A percentile compares a stretch with the other conserved stretches of the same genome.
Conservation (phyloP, 2,888 invertebrate genomes). For the Lissocephala sabroskyi region DNA sequence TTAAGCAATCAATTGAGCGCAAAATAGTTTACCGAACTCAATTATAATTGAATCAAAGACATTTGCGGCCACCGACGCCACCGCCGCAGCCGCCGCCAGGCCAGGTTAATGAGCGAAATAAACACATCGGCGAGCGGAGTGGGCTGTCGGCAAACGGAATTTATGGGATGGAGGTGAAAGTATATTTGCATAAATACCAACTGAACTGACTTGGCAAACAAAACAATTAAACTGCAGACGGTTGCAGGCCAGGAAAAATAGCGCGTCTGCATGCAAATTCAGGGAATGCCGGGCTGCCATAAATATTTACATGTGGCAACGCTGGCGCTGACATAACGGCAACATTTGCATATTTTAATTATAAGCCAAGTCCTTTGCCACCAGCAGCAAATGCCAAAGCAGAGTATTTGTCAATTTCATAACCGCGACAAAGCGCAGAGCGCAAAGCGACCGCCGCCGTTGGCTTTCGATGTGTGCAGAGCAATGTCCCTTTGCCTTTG, state of each 20-base stretch:
- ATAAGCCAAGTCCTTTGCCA: constrained; percentile 39
- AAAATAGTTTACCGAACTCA: constrained; percentile 54
- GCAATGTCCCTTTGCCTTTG: constrained; percentile 69
- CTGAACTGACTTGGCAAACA: constrained; percentile 24
- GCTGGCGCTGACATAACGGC: constrained; percentile 44
- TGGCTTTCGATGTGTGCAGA: constrained; percentile 61
- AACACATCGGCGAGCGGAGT: no score
- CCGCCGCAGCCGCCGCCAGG: neutral
- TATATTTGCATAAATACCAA: constrained; percentile 48
- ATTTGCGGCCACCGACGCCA: neutral
- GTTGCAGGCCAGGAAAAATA: constrained; percentile 46
- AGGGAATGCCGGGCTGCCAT: constrained; percentile 38
- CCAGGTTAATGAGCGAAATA: neutral
- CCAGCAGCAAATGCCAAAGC: constrained; percentile 11
- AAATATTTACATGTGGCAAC: constrained; percentile 64
- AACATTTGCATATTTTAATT: constrained; percentile 63
- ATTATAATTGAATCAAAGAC: constrained; percentile 35
- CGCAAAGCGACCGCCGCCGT: constrained; percentile 14
- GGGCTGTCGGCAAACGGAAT: neutral
- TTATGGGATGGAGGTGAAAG: constrained; percentile 38
- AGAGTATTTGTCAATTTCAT: constrained; percentile 58
- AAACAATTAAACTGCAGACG: constrained; percentile 45
- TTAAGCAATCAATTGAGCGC: constrained; percentile 48
- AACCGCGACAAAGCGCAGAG: constrained; percentile 26
- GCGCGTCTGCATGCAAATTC: constrained; percentile 68